Conservation (phyloP, 2,113 vertebrate genomes). For the Heptranchias perlo region DNA sequence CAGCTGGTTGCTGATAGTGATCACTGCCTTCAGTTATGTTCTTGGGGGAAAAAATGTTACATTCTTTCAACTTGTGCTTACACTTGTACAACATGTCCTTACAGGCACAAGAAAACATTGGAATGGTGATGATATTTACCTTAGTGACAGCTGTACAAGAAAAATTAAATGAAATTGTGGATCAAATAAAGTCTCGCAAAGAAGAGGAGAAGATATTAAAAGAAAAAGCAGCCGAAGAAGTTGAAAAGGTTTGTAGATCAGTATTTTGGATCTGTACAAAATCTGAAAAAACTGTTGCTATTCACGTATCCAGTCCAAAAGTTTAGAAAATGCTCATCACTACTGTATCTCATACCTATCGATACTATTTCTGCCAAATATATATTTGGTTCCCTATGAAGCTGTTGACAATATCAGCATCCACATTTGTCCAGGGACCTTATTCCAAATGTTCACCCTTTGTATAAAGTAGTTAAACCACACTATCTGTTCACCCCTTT, state of each 20-base stretch:
- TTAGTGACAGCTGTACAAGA: slow-evolving; percentile 93
- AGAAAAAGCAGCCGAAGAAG: slow-evolving; percentile 88
- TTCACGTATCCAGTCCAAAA: not conserved
- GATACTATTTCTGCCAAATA: not conserved
- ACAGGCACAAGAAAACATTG: slow-evolving; percentile 88
- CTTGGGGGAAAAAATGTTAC: not conserved
- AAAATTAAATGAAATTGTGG: slow-evolving; percentile 91
- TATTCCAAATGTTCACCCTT: not conserved
- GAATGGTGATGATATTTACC: slow-evolving; percentile 98
- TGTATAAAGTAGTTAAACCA: not conserved
- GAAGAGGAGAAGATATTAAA: slow-evolving; percentile 81
- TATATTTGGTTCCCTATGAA: not conserved
- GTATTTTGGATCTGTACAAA: not conserved
- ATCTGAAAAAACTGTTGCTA: not conserved
- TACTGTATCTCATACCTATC: not conserved
- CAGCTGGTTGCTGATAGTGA: not conserved
- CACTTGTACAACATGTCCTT: slow-evolving; percentile 21
- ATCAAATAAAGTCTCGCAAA: slow-evolving; percentile 80
- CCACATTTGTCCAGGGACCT: not conserved
- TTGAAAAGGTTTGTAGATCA: slow-evolving; percentile 74
- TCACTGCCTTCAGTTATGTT: not conserved
- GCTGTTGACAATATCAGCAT: not conserved
- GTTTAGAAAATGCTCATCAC: not conserved
- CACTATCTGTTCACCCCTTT: not conserved
- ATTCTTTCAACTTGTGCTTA: slow-evolving; percentile 18